Conservation (phyloP, 2,888 invertebrate species). For the Subacronicta megacephala region DNA sequence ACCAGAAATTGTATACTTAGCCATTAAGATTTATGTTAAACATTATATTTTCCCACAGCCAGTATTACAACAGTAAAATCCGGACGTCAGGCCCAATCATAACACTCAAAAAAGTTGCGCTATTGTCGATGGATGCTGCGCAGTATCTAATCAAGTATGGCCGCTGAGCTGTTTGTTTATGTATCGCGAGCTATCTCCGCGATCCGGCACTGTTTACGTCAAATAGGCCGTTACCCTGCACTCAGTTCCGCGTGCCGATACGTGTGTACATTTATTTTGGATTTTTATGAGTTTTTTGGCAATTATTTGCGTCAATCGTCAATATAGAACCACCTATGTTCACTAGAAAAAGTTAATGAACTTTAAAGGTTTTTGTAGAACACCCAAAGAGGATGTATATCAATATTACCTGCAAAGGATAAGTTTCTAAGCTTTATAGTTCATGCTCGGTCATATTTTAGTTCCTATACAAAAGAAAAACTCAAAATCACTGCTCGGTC, state of each 20-base stretch:
- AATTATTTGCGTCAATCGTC: constrained; percentile 14
- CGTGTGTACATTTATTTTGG: constrained; percentile 31
- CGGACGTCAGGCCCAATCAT: constrained; percentile 17
- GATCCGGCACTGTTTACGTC: constrained; percentile 51
- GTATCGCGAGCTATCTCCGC: constrained; percentile 40
- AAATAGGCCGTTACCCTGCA: constrained; percentile 48
- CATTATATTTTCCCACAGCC: too few species aligned
- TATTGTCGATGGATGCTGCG: constrained; percentile 45
- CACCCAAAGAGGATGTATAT: too few species aligned
- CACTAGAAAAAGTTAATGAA: too few species aligned
- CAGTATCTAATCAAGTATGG: constrained; percentile 46
- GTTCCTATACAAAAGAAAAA: too few species aligned
- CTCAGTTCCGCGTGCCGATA: constrained; percentile 27
- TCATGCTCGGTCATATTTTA: too few species aligned
- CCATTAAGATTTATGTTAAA: too few species aligned
- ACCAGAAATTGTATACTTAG: too few species aligned
- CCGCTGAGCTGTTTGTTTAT: constrained; percentile 41
- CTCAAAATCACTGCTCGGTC: too few species aligned
- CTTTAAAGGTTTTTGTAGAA: too few species aligned
- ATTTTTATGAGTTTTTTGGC: constrained; percentile 43
- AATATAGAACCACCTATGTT: not conserved
- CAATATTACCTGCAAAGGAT: too few species aligned
- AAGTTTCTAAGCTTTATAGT: too few species aligned
- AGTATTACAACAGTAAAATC: constrained; percentile 21
- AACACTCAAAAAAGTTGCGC: constrained; percentile 35